Conservation (phyloP, 2,797 vertebrate species). For the Cyprinodon diabolis region DNA sequence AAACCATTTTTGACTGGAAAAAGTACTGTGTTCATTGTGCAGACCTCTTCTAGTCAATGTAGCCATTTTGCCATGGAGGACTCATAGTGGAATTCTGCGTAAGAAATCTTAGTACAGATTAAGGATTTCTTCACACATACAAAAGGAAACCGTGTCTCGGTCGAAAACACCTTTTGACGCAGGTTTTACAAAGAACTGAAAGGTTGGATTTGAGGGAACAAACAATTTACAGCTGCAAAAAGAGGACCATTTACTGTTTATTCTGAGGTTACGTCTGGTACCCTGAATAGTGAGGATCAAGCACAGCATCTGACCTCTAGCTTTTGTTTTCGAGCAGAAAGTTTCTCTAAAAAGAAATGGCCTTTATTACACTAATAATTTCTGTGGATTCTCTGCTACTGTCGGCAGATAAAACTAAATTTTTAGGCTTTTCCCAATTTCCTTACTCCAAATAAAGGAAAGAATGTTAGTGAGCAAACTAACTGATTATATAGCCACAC, state of each 20-base stretch:
- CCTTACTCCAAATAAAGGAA: background rate
- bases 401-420: background rate
- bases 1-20: too few species aligned
- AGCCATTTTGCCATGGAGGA: too few species aligned
- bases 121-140: too few species aligned
- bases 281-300: background rate
- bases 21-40: too few species aligned
- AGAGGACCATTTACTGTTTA: background rate
- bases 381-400: background rate
- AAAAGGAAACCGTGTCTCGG: too few species aligned
- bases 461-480: too few species aligned
- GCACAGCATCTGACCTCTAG: background rate
- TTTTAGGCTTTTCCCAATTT: background rate
- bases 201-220: background rate
- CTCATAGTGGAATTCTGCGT: too few species aligned
- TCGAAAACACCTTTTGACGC: too few species aligned
- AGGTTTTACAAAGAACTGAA: too few species aligned
- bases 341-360: background rate
- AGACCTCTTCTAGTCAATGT: too few species aligned
- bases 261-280: background rate
- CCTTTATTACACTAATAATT: background rate
- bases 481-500: too few species aligned
- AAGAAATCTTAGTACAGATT: too few species aligned
- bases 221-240: background rate
- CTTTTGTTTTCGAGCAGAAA: background rate